Base-by-base conservation (phyloP, 2,113 vertebrate genomes). In the Sceloporus tristichus region DNA sequence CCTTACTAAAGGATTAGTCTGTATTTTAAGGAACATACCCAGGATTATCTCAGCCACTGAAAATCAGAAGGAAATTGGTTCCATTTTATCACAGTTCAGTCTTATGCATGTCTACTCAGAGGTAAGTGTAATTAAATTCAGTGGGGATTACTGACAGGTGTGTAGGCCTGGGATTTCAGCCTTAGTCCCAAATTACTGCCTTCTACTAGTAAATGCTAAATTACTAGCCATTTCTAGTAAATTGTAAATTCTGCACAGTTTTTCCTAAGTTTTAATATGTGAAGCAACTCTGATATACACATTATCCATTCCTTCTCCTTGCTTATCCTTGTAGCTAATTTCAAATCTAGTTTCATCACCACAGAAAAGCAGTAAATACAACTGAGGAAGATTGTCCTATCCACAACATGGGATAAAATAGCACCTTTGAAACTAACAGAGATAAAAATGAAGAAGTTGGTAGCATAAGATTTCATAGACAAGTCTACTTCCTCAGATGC, bases 1-100 rank as follows among this genome's bases (percentile, higher is more conserved):
- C 29, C 88, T 2, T 4, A 77, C 91, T 81, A 68, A 16, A 88
- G 73, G 16, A 89, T 48, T 74, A 25, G 75, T 14, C 73, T 87
- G 56, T 70, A 16, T 73, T 68, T 85, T 25, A 19, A 89, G 13
- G n/a, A 85, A 85, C 66, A 29, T 70, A 84, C 38, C 88, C 13
- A 48, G 56, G 74, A 27, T 92, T 79, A 66, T 79, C 84, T 86
- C 82, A 93, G 56, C 53, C 79, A 79, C 73, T 29, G 80, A 65
- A 87, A 74, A 94, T 86, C 75, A 83, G 86, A 85, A 29, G 53
- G 84, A 70, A 92, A 48, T 83, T 25, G 40, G 34, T n/a, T 70
- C 65, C 29, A 14, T 59, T 79, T 83, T 71, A 48, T 29, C 10
- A 71, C 27, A 29, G 27, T 71, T 71, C 68, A 71, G 27, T 71